Conservation (phyloP, 2,888 invertebrate genomes). For the Apomyelois bistriatella region DNA sequence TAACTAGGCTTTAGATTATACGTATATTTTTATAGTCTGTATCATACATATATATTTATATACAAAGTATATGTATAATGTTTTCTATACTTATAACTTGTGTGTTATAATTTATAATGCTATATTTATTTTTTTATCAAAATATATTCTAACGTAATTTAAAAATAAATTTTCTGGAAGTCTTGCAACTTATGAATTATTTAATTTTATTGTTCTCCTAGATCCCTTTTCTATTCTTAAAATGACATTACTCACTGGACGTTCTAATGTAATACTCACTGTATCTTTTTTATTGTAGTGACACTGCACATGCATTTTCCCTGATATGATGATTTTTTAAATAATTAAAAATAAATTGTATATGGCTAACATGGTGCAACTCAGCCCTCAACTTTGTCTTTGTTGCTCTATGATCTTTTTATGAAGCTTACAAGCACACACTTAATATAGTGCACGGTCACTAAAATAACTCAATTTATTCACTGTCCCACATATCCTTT, state of each 20-base stretch:
- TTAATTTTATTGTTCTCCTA: slow-evolving; percentile 22
- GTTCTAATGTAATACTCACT: too few species aligned
- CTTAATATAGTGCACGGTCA: background rate
- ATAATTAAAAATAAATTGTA: too few species aligned
- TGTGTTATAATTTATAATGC: slow-evolving; percentile 41
- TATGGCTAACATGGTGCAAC: too few species aligned
- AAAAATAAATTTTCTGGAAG: slow-evolving; percentile 46
- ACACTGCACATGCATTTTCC: too few species aligned
- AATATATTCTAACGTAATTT: slow-evolving; percentile 45
- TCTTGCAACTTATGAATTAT: slow-evolving; percentile 28
- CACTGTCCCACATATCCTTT: too few species aligned
- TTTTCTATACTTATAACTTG: slow-evolving; percentile 19
- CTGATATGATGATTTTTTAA: too few species aligned
- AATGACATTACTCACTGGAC: background rate
- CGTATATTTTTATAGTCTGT: background rate
- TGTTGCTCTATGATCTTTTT: too few species aligned
- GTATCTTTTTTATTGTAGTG: too few species aligned
- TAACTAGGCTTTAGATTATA: background rate
- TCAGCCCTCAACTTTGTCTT: too few species aligned
- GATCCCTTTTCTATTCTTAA: background rate
- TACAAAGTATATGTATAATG: background rate
- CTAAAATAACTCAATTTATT: background rate
- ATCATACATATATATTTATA: background rate
- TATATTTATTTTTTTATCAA: slow-evolving; percentile 66
- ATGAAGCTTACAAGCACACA: background rate